These are phyloP conservation scores for Nesidiocoris tenuis DNA, from an alignment of 2,888 invertebrate genomes.

Conservation along the genomic window DNA sequence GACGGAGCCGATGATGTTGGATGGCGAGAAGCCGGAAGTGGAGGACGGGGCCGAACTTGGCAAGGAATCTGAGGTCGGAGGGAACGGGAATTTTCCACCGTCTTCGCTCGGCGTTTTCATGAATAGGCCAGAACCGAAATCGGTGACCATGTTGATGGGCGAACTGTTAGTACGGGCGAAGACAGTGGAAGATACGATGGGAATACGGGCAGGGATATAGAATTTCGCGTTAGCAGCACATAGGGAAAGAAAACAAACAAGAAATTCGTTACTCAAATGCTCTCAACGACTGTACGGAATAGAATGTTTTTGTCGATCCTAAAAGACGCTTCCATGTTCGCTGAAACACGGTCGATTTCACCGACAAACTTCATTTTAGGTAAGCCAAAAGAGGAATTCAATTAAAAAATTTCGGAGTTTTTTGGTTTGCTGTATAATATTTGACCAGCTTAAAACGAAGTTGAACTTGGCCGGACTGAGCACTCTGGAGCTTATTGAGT, in stretches of 20 bases:
- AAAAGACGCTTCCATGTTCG: too few relatives aligned
- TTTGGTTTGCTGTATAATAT: too few relatives aligned
- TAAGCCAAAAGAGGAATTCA: too few relatives aligned
- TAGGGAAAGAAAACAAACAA: conserved; percentile 40
- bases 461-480: too few relatives aligned
- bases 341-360: too few relatives aligned
- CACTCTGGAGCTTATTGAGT: too few relatives aligned
- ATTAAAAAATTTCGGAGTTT: too few relatives aligned
- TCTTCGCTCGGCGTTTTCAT: conserved; percentile 88
- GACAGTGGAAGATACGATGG: conserved; percentile 19
- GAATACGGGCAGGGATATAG: conserved; percentile 14
- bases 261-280: conserved; percentile 21
- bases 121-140: conserved; percentile 90
- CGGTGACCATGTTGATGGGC: conserved; percentile 69
- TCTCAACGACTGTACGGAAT: too few relatives aligned
- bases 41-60: conserved; percentile 51
- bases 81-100: conserved; percentile 67
- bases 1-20: conserved; percentile 52
- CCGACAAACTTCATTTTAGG: too few relatives aligned
- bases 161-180: conserved; percentile 36
- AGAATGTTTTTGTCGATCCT: too few relatives aligned
- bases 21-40: conserved; percentile 51
- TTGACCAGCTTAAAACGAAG: too few relatives aligned
- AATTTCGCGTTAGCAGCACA: conserved; percentile 43
- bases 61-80: conserved; percentile 56